Evolutionary conservation across 2,888 invertebrate species (phyloP).

Genomic region (Athalia rosae): DNA sequence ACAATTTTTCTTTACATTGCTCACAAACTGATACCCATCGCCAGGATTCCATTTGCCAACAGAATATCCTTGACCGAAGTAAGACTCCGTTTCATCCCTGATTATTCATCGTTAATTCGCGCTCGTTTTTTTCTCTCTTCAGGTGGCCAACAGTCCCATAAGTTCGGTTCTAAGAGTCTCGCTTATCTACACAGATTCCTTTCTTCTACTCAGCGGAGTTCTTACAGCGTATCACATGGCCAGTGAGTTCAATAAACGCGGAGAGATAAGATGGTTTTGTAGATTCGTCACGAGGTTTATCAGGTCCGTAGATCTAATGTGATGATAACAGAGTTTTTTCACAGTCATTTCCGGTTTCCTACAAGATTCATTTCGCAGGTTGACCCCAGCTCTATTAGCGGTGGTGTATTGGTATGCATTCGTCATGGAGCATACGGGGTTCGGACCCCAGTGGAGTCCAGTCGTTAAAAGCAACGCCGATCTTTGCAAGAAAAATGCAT

Average conservation of each 20-base stretch:
- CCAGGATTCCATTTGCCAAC: conserved; percentile 80
- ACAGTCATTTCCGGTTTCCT: conserved; percentile 38
- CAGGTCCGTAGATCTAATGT: conserved; percentile 72
- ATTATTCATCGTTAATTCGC: too few relatives aligned
- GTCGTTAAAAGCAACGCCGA: conserved; percentile 79
- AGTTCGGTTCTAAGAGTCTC: conserved; percentile 80
- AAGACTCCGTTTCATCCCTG: conserved; percentile 47
- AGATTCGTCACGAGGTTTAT: conserved; percentile 78
- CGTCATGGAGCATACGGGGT: conserved; percentile 79
- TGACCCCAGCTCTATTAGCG: conserved; percentile 79
- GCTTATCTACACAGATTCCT: conserved; percentile 81
- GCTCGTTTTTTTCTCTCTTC: conserved; percentile 38
- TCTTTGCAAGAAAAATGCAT: conserved; percentile 80
- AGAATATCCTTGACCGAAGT: conserved; percentile 79
- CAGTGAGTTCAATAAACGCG: conserved; percentile 75
- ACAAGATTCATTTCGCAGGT: conserved; percentile 68
- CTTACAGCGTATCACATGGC: conserved; percentile 79
- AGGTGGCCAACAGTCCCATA: conserved; percentile 77
- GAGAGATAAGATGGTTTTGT: conserved; percentile 77
- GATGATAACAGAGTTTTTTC: conserved; percentile 19
- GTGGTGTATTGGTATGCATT: conserved; percentile 81
- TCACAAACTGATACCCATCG: conserved; percentile 81
- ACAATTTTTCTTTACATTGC: conserved; percentile 80
- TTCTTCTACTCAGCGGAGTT: conserved; percentile 81
- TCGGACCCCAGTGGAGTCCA: conserved; percentile 82